Evolutionary conservation across 1,140 invertebrate species (phyloP).

Genomic region (Rhopalosiphum maidis): DNA sequence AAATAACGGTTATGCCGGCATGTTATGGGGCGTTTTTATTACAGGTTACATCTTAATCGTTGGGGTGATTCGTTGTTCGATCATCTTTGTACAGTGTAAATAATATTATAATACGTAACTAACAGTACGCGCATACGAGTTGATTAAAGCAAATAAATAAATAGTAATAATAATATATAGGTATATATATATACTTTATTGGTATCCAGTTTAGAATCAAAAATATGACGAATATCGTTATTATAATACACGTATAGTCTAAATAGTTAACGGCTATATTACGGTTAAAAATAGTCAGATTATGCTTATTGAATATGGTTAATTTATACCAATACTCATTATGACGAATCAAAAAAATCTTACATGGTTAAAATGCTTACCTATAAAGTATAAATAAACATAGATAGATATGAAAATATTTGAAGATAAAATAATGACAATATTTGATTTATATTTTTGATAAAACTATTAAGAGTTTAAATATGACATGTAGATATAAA

Average conservation of each 20-base stretch:
- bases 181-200: not conserved
- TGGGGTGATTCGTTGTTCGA: not conserved
- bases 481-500: not conserved
- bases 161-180: not conserved
- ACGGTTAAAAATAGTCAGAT: not conserved
- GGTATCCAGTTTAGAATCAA: not conserved
- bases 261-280: not conserved
- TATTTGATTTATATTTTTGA: not conserved
- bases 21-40: slow-evolving; percentile 17
- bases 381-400: not conserved
- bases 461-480: not conserved
- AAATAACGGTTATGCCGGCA: not conserved
- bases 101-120: no score
- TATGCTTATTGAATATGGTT: not conserved
- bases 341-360: not conserved
- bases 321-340: not conserved
- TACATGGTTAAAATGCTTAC: not conserved
- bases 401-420: not conserved
- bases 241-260: not conserved
- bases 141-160: not conserved
- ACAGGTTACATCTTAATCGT: slow-evolving; percentile 42
- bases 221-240: not conserved
- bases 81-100: not conserved
- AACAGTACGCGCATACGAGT: not conserved
- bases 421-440: not conserved